These are phyloP conservation scores for Spinus pinus DNA, from an alignment of 2,797 vertebrate genomes.

Conservation along the genomic window DNA sequence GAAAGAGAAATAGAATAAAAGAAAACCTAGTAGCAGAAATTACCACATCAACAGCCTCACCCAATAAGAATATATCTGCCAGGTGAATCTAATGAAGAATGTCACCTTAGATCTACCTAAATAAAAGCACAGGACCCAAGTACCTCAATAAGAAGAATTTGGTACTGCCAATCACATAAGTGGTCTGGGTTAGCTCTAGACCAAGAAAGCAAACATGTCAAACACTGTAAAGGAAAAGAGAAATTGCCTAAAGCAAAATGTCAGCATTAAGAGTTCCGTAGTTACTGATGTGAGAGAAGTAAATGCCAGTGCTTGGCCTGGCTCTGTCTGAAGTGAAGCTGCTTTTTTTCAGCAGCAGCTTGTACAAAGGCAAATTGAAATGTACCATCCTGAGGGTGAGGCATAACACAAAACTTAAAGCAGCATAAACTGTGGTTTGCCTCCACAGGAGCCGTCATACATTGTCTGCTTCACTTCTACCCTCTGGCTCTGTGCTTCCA, in stretches of 20 bases:
- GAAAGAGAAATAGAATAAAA: neutral
- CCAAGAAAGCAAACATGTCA: constrained; percentile 8
- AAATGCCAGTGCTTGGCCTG: neutral
- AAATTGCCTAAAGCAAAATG: constrained; percentile 27
- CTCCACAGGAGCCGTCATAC: neutral
- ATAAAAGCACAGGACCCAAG: neutral
- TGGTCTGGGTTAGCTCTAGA: neutral
- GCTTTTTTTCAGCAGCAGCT: neutral
- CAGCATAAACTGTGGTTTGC: neutral
- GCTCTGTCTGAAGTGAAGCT: neutral
- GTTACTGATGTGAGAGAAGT: constrained; percentile 12
- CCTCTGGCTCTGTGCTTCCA: neutral
- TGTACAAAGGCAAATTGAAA: neutral
- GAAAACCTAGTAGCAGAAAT: neutral
- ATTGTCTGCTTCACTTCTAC: neutral
- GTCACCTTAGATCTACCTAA: neutral
- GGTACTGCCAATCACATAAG: neutral
- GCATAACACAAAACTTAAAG: neutral
- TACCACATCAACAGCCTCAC: neutral
- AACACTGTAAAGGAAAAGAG: neutral
- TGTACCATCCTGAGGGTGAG: neutral
- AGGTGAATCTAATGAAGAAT: neutral
- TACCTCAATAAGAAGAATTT: neutral
- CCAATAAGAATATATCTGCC: neutral
- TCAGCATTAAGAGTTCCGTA: neutral